Conservation (phyloP, 2,113 vertebrate species). For the Semnornis frantzii region DNA sequence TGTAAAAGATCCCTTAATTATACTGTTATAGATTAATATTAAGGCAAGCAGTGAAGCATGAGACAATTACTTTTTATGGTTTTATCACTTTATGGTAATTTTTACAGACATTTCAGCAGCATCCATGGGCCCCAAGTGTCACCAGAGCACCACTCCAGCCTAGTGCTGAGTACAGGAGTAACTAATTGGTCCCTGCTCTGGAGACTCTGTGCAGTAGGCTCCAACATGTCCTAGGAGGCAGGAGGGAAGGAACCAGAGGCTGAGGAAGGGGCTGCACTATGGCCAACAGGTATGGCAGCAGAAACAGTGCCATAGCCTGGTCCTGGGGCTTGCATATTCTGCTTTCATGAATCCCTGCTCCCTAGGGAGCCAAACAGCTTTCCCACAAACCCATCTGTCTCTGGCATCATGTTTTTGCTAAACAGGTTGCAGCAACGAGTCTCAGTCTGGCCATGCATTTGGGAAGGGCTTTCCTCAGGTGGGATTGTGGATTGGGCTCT, state of each 20-base stretch:
- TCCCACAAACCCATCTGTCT: background rate
- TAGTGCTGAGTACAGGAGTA: background rate
- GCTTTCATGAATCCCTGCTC: background rate
- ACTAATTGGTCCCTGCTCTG: background rate
- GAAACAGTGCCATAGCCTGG: background rate
- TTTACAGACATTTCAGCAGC: background rate
- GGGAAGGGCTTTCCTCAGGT: background rate
- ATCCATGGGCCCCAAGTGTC: background rate
- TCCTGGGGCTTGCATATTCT: background rate
- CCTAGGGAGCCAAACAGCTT: background rate
- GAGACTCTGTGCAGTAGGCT: fast-evolving
- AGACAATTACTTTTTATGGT: background rate
- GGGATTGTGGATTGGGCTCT: background rate
- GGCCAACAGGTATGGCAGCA: background rate
- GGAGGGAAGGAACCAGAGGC: background rate
- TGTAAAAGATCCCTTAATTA: background rate
- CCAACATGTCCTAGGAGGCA: background rate
- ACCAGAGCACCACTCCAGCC: background rate
- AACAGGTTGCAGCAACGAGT: background rate
- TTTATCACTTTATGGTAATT: background rate
- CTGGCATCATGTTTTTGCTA: background rate
- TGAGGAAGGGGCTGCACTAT: background rate
- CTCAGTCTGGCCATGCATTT: background rate
- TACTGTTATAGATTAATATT: background rate
- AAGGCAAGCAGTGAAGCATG: background rate